These are phyloP conservation scores for Cephus rjabovi DNA, from an alignment of 2,888 invertebrate genomes.

Conservation along the genomic window DNA sequence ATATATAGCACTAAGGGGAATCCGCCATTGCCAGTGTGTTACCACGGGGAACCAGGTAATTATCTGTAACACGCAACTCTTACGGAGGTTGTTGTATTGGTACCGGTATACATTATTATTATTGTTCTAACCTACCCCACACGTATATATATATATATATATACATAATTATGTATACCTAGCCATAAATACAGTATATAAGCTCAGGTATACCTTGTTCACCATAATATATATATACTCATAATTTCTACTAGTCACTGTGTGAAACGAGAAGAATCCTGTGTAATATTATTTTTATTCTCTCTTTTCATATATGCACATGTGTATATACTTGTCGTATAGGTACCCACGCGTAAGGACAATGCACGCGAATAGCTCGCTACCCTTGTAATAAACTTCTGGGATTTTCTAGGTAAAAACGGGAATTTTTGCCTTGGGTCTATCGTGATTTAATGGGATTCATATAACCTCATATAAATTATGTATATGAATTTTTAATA, in stretches of 20 bases:
- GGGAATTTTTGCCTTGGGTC: background rate
- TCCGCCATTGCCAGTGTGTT: constrained; percentile 60
- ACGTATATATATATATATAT: background rate
- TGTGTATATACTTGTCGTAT: background rate
- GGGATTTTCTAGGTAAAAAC: background rate
- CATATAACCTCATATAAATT: background rate
- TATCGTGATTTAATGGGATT: background rate
- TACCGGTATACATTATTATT: background rate
- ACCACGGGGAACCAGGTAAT: constrained; percentile 60
- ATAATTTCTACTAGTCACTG: background rate
- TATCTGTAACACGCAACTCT: constrained; percentile 62
- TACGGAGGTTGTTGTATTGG: background rate
- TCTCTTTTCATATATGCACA: background rate
- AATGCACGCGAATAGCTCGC: background rate
- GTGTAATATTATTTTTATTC: background rate
- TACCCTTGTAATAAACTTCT: background rate
- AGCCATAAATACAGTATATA: constrained; percentile 9
- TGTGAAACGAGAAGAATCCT: background rate
- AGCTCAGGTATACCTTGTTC: background rate
- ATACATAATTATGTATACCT: constrained; percentile 6
- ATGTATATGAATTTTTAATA: background rate
- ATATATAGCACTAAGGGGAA: constrained; percentile 29
- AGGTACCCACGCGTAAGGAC: background rate
- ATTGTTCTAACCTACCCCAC: constrained; percentile 14
- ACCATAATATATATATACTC: background rate